These are phyloP conservation scores for Camptogramma bilineatum DNA, from an alignment of 2,888 invertebrate genomes.

Conservation along the genomic window DNA sequence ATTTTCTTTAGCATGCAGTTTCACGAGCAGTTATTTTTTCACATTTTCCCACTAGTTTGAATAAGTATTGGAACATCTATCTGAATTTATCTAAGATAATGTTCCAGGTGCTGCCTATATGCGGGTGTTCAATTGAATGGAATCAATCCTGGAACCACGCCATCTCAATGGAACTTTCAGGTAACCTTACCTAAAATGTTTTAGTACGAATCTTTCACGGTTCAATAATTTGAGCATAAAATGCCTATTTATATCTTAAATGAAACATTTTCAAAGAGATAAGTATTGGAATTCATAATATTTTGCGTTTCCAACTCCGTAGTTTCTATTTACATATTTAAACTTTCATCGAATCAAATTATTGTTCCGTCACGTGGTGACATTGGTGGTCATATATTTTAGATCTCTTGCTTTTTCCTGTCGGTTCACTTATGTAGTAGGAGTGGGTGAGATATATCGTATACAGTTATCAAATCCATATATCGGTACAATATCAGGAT, in stretches of 20 bases:
- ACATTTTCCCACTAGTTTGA: not conserved
- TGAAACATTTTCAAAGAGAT: not conserved
- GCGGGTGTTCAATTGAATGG: constrained; percentile 92
- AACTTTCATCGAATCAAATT: no score
- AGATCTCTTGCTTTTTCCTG: no score
- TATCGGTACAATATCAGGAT: no score
- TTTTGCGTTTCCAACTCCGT: no score
- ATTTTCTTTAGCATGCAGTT: not conserved
- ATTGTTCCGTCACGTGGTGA: no score
- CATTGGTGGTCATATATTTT: no score
- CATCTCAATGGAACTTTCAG: constrained; percentile 89
- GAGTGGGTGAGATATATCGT: no score
- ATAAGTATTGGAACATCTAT: not conserved
- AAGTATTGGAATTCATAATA: no score
- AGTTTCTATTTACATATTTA: no score
- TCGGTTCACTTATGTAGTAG: no score
- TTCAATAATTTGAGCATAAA: not conserved
- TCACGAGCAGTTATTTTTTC: not conserved
- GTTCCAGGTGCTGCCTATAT: constrained; percentile 90
- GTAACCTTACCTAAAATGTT: constrained; percentile 43
- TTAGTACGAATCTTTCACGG: not conserved
- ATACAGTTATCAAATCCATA: no score
- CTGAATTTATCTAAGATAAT: constrained; percentile 1
- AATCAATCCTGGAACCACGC: constrained; percentile 93
- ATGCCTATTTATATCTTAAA: not conserved